These are phyloP conservation scores for Oryzias melastigma DNA, from an alignment of 2,113 vertebrate genomes.

Conservation along the genomic window DNA sequence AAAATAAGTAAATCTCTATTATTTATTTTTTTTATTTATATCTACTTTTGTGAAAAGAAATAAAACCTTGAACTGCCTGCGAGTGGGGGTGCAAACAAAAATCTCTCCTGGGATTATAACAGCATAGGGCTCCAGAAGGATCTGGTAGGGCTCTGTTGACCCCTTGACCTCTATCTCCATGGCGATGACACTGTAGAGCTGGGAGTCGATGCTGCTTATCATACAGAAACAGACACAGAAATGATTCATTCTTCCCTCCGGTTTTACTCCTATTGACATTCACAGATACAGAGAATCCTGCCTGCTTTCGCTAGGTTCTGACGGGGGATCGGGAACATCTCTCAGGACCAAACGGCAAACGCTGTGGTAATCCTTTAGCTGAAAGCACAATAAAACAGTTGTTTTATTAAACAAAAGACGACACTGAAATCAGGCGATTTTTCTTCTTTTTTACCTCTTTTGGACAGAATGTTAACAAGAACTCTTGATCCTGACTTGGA, in stretches of 20 bases:
- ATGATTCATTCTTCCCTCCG: not conserved
- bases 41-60: not conserved
- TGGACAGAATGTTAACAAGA: conserved; percentile 84
- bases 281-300: conserved; percentile 25
- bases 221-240: not conserved
- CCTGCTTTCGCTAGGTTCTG: conserved; percentile 46
- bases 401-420: not conserved
- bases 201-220: conserved; percentile 53
- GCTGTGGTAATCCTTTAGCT: conserved; percentile 85
- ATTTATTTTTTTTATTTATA: not conserved
- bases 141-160: conserved; percentile 77
- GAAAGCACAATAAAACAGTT: conserved; percentile 22
- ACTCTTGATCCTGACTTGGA: conserved; percentile 78
- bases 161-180: conserved; percentile 92
- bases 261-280: conserved; percentile 7
- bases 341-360: conserved; percentile 85
- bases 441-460: conserved; percentile 74
- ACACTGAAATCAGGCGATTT: not conserved
- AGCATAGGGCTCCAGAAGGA: conserved; percentile 87
- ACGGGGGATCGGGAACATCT: conserved; percentile 73
- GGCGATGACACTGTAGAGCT: conserved; percentile 70
- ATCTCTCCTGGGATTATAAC: conserved; percentile 85
- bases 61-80: conserved; percentile 84
- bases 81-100: conserved; percentile 77
- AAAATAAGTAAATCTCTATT: not conserved